Conservation (phyloP, 2,888 invertebrate species). For the Seladonia tumulorum region DNA sequence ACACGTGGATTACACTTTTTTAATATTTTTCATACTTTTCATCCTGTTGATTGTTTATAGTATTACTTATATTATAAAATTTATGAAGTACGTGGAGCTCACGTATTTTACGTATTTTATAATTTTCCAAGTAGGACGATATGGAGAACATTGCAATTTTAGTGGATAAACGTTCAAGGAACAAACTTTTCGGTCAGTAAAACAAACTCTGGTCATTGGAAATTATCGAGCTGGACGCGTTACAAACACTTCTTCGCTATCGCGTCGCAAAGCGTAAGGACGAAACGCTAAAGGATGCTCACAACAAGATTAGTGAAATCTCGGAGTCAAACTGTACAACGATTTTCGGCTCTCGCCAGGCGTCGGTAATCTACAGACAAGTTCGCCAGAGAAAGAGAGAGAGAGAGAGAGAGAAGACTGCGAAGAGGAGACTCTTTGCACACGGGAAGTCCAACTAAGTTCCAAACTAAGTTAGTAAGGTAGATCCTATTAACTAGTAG, state of each 20-base stretch:
- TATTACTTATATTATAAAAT: no score
- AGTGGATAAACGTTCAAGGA: no score
- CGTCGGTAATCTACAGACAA: slow-evolving; percentile 60
- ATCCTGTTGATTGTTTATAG: no score
- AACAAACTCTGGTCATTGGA: background rate
- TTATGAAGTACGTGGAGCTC: no score
- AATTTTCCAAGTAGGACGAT: no score
- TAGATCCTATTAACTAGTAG: slow-evolving; percentile 76
- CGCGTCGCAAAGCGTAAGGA: slow-evolving; percentile 8
- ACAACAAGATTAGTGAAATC: slow-evolving; percentile 62
- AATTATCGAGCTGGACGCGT: background rate
- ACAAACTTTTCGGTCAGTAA: background rate
- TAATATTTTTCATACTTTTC: no score
- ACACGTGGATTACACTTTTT: no score
- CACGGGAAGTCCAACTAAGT: slow-evolving; percentile 68
- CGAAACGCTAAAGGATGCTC: slow-evolving; percentile 46
- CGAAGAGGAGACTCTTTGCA: slow-evolving; percentile 60
- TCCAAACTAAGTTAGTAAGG: slow-evolving; percentile 77
- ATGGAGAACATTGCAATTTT: no score
- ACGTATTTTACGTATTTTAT: no score
- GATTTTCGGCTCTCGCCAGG: slow-evolving; percentile 61
- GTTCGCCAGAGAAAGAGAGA: slow-evolving; percentile 19
- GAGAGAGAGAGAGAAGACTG: slow-evolving; percentile 51
- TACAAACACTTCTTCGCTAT: slow-evolving; percentile 19
- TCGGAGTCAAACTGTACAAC: slow-evolving; percentile 65